These are phyloP conservation scores for Tenualosa ilisha DNA, from an alignment of 2,797 vertebrate genomes.

Conservation along the genomic window DNA sequence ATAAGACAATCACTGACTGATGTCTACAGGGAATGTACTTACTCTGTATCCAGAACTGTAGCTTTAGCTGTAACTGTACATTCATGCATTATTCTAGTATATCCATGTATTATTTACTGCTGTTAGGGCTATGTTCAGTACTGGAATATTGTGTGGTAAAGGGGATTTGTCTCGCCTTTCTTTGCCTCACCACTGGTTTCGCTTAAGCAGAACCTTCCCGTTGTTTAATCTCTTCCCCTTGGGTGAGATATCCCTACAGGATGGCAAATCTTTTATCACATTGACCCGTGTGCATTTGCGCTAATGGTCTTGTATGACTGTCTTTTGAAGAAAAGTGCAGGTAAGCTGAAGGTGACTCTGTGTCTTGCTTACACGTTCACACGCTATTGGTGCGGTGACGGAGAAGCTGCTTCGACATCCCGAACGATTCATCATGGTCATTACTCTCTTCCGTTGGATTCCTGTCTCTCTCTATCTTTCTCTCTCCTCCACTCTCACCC, in stretches of 20 bases:
- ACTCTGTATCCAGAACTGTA: too few species aligned
- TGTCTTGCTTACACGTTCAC: not conserved
- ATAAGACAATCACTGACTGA: too few species aligned
- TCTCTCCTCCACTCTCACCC: slow-evolving; percentile 37
- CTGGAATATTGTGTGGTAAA: not conserved
- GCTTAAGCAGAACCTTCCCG: not conserved
- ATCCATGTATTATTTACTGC: not conserved
- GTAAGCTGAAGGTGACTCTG: not conserved
- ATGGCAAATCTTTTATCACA: not conserved
- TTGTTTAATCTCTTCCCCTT: not conserved
- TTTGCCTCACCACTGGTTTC: not conserved
- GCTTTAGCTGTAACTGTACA: too few species aligned
- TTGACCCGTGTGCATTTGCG: not conserved
- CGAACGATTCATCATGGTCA: not conserved
- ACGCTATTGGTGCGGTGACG: not conserved
- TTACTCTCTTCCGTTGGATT: not conserved
- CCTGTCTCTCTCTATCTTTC: slow-evolving; percentile 44
- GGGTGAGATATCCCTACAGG: not conserved
- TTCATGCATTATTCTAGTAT: not conserved
- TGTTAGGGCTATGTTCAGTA: not conserved
- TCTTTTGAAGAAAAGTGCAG: slow-evolving; percentile 1
- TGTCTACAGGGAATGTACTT: too few species aligned
- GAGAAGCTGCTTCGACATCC: not conserved
- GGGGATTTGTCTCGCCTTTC: not conserved
- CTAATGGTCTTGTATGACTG: not conserved